Conservation (phyloP, 2,113 vertebrate species). For the Alaudala cheleensis region DNA sequence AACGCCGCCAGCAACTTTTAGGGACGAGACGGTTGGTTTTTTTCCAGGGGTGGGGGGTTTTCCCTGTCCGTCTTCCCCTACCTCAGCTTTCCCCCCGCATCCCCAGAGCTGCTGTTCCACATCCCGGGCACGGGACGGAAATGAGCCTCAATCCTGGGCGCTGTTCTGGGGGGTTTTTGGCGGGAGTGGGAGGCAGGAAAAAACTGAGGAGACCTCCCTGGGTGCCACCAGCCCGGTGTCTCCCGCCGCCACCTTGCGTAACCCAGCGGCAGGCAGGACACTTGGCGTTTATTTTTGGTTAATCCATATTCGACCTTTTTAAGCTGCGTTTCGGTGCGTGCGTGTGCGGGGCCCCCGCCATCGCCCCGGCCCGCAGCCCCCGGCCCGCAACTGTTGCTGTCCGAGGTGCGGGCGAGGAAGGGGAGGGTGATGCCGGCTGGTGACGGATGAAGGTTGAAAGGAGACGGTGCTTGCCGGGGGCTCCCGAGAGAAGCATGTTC, state of each 20-base stretch:
- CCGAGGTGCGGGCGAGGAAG: not conserved
- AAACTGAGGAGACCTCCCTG: not conserved
- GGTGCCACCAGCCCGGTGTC: not conserved
- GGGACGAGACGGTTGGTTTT: not conserved
- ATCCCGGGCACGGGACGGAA: not conserved
- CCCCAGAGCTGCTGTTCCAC: not conserved
- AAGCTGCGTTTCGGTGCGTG: slow-evolving; percentile 3
- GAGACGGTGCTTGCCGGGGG: not conserved
- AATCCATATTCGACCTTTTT: slow-evolving; percentile 56
- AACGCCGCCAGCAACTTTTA: slow-evolving; percentile 5
- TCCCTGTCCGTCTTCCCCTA: not conserved
- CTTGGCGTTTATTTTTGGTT: slow-evolving; percentile 50
- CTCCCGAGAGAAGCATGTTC: not conserved
- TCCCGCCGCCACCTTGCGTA: slow-evolving; percentile 56
- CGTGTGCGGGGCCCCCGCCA: not conserved
- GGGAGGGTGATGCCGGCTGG: not conserved
- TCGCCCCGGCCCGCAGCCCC: not conserved
- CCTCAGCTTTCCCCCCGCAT: not conserved
- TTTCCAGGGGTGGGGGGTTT: not conserved
- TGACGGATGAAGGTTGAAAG: slow-evolving; percentile 44
- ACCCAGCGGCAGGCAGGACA: slow-evolving; percentile 49
- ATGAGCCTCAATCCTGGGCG: not conserved
- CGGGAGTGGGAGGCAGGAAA: not conserved
- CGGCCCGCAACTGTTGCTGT: slow-evolving; percentile 61
- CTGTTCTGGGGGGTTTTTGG: not conserved